A percentile compares a stretch with the other conserved stretches of the same genome.
Conservation (phyloP, 2,888 invertebrate species). For the Mimas tiliae region DNA sequence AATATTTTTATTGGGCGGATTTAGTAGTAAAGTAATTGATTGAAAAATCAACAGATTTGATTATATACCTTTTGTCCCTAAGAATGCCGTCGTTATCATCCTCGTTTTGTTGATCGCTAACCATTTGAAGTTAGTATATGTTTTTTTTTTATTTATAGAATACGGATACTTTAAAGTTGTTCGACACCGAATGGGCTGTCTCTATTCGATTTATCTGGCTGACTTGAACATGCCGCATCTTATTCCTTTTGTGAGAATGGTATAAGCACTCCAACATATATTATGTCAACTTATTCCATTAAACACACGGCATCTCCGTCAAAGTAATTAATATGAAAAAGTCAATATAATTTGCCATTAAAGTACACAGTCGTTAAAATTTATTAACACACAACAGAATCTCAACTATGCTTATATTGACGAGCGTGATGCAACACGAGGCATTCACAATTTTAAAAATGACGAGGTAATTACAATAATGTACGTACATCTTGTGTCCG, state of each 20-base stretch:
- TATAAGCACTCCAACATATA: slow-evolving; percentile 25
- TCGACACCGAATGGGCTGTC: slow-evolving; percentile 71
- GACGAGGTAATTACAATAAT: slow-evolving; percentile 69
- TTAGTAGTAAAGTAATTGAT: too few species aligned
- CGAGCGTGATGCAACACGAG: slow-evolving; percentile 43
- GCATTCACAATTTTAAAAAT: slow-evolving; percentile 49
- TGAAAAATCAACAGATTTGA: too few species aligned
- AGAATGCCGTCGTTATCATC: too few species aligned
- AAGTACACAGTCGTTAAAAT: slow-evolving; percentile 9
- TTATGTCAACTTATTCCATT: neutral
- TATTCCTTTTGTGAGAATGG: slow-evolving; percentile 50
- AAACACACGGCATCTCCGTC: neutral
- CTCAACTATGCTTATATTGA: slow-evolving; percentile 38
- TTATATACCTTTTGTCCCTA: too few species aligned
- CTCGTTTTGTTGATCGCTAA: neutral
- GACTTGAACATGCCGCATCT: slow-evolving; percentile 56
- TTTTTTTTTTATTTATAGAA: slow-evolving; percentile 42
- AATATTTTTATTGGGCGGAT: neutral
- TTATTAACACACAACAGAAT: slow-evolving; percentile 42
- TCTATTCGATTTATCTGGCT: slow-evolving; percentile 67
- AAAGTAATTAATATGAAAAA: neutral
- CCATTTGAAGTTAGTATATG: neutral
- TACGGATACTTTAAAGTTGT: slow-evolving; percentile 57
- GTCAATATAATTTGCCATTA: neutral
- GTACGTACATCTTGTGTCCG: slow-evolving; percentile 62